Evolutionary conservation across 2,797 vertebrate species (phyloP), one percentile per base, ranked within the genome.

Genomic region (Apogon talboti): DNA sequence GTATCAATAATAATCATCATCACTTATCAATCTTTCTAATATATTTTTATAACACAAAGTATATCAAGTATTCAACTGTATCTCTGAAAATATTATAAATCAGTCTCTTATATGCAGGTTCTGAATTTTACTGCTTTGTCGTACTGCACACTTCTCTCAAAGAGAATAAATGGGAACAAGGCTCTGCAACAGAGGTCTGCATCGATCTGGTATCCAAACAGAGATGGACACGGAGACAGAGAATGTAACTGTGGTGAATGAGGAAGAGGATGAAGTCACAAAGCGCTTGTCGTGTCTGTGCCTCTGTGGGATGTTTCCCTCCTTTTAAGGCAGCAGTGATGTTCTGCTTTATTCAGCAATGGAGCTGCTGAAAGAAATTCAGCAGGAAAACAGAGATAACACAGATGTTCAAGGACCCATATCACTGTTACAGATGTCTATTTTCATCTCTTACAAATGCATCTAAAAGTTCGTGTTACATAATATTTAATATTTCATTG

Each of bases 301-400:
- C 73, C 64, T 79, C 69, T 55, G 59, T 28, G 71, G 76, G 79
- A 84, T 75, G 74, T 84, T 83, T 79, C 73, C 85, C 68, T 86
- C 92, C 91, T 91, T 93, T 92, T 92, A 93, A 89, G 92, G 91
- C 86, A 89, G 78, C 56, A 30, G 49, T 46, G 63, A 82, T 83
- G 74, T 77, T 84, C 70, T 74, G 66, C 70, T 83, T 71, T 88
- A 65, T 74, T 74, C 62, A 65, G 70, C 61, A 65, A 52, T 43
- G 77, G 68, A 82, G 80, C 73, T 65, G 46, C 46, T 74, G 13
- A 57, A 51, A 71, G 54, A 66, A 70, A 81, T 74, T 78, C 49
- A 79, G 62, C 59, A 68, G 51, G 71, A 84, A 79, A 79, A 74
- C 49, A 55, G 43, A 64, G 21, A 54, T 50, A 77, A 74, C 45